A percentile compares a stretch with the other conserved stretches of the same genome.
Evolutionary conservation across 2,888 invertebrate genomes (phyloP).

Genomic region (Eumerus sabulonum): DNA sequence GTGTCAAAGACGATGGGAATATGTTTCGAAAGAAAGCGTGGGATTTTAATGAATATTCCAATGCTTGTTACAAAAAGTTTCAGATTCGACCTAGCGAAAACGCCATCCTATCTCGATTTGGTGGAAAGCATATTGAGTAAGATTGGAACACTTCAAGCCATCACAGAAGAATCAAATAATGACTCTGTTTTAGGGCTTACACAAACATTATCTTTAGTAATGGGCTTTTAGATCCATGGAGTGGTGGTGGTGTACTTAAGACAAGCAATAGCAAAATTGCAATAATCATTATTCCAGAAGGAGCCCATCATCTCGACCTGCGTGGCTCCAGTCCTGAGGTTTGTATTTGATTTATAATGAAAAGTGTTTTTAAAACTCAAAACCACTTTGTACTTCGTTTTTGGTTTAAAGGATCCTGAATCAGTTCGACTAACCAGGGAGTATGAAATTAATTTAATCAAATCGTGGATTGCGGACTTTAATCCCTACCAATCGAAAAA

Average conservation of each 20-base stretch:
- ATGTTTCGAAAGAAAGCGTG: conserved; percentile 91
- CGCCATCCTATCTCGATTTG: conserved; percentile 87
- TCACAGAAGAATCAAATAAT: conserved; percentile 53
- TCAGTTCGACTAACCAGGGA: conserved; percentile 74
- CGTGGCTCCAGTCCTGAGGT: conserved; percentile 78
- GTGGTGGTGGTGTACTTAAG: conserved; percentile 88
- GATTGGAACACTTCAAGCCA: conserved; percentile 80
- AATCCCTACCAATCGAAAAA: conserved; percentile 24
- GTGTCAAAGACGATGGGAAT: conserved; percentile 86
- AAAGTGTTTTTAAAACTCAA: conserved; percentile 25
- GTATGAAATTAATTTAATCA: conserved; percentile 73
- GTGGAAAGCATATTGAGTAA: conserved; percentile 85
- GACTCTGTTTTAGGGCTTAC: conserved; percentile 76
- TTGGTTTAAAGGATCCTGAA: conserved; percentile 73
- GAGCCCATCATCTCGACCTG: conserved; percentile 92
- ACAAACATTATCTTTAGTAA: conserved; percentile 90
- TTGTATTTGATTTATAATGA: background rate
- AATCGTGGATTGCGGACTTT: conserved; percentile 68
- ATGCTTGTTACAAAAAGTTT: conserved; percentile 85
- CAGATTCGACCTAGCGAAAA: conserved; percentile 84
- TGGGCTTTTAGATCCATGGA: conserved; percentile 93
- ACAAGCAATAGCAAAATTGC: conserved; percentile 84
- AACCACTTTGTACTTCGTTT: too few relatives aligned
- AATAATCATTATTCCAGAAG: conserved; percentile 88
- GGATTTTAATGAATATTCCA: conserved; percentile 84